phyloP scores from a whole-genome alignment of 2,888 invertebrate genomes.

The Nemotelus nigrinus region DNA sequence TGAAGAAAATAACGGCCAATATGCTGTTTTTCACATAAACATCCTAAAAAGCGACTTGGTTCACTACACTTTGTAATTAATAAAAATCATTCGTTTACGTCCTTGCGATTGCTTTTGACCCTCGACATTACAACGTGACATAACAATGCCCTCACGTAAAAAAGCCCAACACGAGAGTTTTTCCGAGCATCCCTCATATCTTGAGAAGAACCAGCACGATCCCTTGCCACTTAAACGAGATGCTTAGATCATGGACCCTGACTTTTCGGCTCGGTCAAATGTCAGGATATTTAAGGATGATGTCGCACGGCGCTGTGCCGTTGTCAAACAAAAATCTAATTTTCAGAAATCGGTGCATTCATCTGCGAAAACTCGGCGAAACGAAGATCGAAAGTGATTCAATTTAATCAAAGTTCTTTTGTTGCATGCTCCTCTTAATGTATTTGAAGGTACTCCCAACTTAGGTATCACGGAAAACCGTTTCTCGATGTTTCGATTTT shows the following conservation, averaged over 20 bases:
- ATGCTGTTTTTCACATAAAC: too few relatives aligned
- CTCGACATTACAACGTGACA: conserved; percentile 20
- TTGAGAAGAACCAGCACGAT: not conserved
- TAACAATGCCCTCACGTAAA: conserved; percentile 16
- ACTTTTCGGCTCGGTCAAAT: conserved; percentile 41
- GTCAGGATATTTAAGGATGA: conserved; percentile 33
- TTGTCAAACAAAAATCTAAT: conserved; percentile 29
- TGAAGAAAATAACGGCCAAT: too few relatives aligned
- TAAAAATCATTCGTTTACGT: not conserved
- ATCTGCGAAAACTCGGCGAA: not conserved
- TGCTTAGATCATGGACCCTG: conserved; percentile 41
- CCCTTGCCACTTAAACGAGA: conserved; percentile 19
- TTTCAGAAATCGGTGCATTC: conserved; percentile 3
- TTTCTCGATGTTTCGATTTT: conserved; percentile 20
- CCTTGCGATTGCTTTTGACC: not conserved
- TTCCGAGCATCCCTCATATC: conserved; percentile 4
- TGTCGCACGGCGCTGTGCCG: not conserved
- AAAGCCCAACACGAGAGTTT: conserved; percentile 3
- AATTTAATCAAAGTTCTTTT: conserved; percentile 15
- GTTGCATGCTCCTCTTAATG: not conserved
- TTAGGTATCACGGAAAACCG: conserved; percentile 2
- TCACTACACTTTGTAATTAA: not conserved
- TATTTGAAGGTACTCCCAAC: not conserved
- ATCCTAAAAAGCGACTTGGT: too few relatives aligned
- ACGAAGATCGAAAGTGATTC: not conserved